Evolutionary conservation across 2,113 vertebrate genomes (phyloP), one percentile per base, ranked within the genome.

Genomic region (Galbula dea): DNA sequence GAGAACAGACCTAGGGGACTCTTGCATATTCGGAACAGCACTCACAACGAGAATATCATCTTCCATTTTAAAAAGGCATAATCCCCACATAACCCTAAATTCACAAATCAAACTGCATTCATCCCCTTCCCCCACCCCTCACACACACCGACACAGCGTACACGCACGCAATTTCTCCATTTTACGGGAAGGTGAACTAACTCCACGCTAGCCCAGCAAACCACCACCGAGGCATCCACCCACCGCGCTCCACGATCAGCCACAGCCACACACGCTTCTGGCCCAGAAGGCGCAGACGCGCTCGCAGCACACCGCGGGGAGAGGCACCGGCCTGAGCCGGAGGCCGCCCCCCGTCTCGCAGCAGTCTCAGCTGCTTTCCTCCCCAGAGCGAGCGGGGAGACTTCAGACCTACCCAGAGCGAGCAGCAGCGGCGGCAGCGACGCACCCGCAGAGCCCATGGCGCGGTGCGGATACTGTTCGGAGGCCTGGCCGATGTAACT

Each of bases 171-270:
- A 17, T 37, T 30, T 13, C 48, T 43, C 18, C 39, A 17, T 37
- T 30, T 13, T 7, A 15, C 0, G 29, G 15, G 3, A 59, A 29
- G 11, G 16, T 20, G 12, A 74, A 24, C 16, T n/a, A 62, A 22
- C 23, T 29, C 29, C 9, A 3, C 0, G 23, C 37, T 29, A 7
- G 1, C 1, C 29, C 39, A 23, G 34, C 20, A 11, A 41, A 29
- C 26, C 7, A 22, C 49, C 15, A 10, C 30, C 21, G 16, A 6
- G 0, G 19, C 46, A 20, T 43, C 0, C 12, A 12, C 61, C 1
- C 45, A 3, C 26, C 58, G 4, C 52, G 2, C 19, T 1, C 48
- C 22, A 49, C 48, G 21, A 24, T 21, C 41, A 5, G 29, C 32
- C 75, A 1, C 61, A 4, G 32, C 30, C 24, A 4, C 66, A 11